phyloP scores from a whole-genome alignment of 1,140 invertebrate genomes.

The Tetramorium alpestre region DNA sequence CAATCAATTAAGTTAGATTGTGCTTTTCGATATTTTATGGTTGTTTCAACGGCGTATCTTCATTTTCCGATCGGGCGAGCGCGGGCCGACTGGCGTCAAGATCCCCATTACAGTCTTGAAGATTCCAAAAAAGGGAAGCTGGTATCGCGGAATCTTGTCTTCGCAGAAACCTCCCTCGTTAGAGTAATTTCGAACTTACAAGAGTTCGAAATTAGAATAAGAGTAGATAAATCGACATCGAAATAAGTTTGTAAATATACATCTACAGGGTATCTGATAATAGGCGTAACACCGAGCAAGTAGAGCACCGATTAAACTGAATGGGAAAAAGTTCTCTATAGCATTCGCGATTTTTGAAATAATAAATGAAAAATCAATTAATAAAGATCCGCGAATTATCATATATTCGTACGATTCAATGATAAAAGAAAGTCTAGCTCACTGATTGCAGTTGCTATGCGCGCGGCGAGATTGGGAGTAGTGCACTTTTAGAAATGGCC shows the following conservation, averaged over 20 bases:
- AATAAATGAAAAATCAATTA: too few relatives aligned
- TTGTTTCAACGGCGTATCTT: background rate
- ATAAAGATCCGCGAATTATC: too few relatives aligned
- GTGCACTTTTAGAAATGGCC: background rate
- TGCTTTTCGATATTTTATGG: background rate
- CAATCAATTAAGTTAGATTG: slow-evolving; percentile 25
- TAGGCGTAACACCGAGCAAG: background rate
- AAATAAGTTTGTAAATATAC: background rate
- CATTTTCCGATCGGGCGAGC: background rate
- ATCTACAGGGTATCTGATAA: background rate
- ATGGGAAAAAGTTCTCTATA: too few relatives aligned
- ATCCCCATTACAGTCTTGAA: background rate
- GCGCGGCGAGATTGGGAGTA: background rate
- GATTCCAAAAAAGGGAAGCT: background rate
- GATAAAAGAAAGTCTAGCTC: background rate
- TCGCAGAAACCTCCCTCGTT: background rate
- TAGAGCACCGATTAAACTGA: background rate
- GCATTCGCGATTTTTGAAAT: too few relatives aligned
- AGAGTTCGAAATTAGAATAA: too few relatives aligned
- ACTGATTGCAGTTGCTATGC: background rate
- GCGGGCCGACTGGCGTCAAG: background rate
- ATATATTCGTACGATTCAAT: too few relatives aligned
- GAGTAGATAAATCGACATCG: background rate
- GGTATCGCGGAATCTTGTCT: background rate
- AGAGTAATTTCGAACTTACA: background rate